phyloP scores from a whole-genome alignment of 2,797 vertebrate genomes.

The Rhinella marina region DNA sequence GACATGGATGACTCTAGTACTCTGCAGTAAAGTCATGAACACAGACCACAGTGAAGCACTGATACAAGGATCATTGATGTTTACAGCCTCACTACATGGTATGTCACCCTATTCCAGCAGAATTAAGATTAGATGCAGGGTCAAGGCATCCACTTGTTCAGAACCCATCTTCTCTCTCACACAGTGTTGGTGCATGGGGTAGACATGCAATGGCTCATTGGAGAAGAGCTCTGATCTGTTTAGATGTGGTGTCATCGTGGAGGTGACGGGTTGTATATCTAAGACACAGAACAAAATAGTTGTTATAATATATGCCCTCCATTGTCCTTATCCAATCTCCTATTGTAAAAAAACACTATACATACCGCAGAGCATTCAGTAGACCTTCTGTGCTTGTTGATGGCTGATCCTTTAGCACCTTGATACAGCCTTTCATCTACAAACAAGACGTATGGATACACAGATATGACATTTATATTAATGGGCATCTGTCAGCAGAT shows the following conservation, averaged over 20 bases:
- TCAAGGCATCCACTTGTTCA: conserved; percentile 21
- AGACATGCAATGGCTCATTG: conserved; percentile 76
- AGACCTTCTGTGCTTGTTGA: conserved; percentile 97
- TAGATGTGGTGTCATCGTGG: conserved; percentile 98
- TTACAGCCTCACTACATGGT: conserved; percentile 28
- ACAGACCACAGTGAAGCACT: conserved; percentile 6
- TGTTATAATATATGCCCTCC: conserved; percentile 30
- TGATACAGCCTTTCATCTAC: conserved; percentile 99
- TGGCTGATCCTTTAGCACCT: conserved; percentile 97
- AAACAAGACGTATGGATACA: conserved; percentile 32
- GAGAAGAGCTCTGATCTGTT: conserved; percentile 97
- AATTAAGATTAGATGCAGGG: conserved; percentile 17
- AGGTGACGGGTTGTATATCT: conserved; percentile 99
- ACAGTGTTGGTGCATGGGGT: conserved; percentile 44
- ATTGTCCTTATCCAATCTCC: not conserved
- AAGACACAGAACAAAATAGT: conserved; percentile 13
- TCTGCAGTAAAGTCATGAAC: conserved; percentile 3
- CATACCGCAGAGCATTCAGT: conserved; percentile 97
- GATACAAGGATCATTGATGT: conserved; percentile 1
- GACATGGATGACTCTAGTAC: not conserved
- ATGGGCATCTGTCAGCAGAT: no score
- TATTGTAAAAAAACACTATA: conserved; percentile 9
- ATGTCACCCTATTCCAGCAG: conserved; percentile 36
- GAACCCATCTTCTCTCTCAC: conserved; percentile 43
- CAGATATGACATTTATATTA: not conserved